Evolutionary conservation across 2,888 invertebrate genomes (phyloP).

Genomic region (Apotomis betuletana): DNA sequence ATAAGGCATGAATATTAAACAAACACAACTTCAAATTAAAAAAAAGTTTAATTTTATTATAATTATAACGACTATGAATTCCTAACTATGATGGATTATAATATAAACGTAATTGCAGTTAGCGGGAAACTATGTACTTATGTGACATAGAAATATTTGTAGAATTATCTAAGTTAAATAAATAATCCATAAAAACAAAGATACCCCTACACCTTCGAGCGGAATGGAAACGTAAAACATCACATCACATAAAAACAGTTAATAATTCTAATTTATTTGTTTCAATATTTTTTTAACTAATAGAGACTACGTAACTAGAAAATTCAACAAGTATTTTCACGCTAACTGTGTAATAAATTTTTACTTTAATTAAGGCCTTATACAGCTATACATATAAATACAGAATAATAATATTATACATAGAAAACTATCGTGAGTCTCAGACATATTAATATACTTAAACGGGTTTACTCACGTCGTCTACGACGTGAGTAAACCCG

Average conservation of each 20-base stretch:
- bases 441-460: too few relatives aligned
- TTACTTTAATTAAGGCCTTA: constrained; percentile 55
- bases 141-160: neutral
- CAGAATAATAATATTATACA: neutral
- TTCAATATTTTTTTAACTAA: too few relatives aligned
- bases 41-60: constrained; percentile 15
- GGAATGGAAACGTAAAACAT: too few relatives aligned
- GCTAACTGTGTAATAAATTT: constrained; percentile 43
- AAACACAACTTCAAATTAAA: constrained; percentile 20
- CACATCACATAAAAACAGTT: too few relatives aligned
- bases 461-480: too few relatives aligned
- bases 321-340: neutral
- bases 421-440: too few relatives aligned
- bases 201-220: too few relatives aligned
- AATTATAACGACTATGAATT: constrained; percentile 49
- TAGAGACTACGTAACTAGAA: too few relatives aligned
- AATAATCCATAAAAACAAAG: too few relatives aligned
- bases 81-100: constrained; percentile 55
- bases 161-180: too few relatives aligned
- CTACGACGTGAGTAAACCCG: too few relatives aligned
- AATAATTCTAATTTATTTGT: too few relatives aligned
- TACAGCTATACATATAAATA: constrained; percentile 45
- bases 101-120: constrained; percentile 38
- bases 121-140: constrained; percentile 1
- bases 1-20: constrained; percentile 1